A percentile compares a stretch with the other conserved stretches of the same genome.
phyloP scores from a whole-genome alignment of 1,140 invertebrate genomes.

The Trichogramma pretiosum region DNA sequence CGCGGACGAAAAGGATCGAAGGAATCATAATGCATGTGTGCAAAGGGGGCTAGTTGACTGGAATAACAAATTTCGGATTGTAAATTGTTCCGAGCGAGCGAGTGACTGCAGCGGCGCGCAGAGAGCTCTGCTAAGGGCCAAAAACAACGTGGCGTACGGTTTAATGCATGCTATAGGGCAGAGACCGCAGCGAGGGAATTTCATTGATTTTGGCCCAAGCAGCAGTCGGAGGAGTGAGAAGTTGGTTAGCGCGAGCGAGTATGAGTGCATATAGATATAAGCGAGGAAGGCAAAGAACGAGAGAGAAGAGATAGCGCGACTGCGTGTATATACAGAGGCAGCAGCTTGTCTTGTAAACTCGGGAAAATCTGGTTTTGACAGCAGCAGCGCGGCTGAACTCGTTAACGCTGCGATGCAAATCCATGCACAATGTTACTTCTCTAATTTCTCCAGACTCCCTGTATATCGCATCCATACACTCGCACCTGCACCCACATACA shows the following conservation, averaged over 20 bases:
- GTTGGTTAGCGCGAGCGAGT: neutral
- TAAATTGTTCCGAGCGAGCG: constrained; percentile 11
- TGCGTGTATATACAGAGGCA: constrained; percentile 10
- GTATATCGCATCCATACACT: too few species aligned
- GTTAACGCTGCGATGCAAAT: constrained; percentile 11
- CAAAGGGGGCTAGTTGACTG: constrained; percentile 6
- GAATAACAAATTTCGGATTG: constrained; percentile 20
- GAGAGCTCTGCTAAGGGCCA: too few species aligned
- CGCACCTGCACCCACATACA: too few species aligned
- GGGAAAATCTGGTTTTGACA: constrained; percentile 18
- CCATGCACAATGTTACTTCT: too few species aligned
- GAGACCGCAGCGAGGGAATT: too few species aligned
- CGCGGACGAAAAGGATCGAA: neutral
- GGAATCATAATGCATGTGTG: constrained; percentile 4
- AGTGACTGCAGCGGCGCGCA: neutral
- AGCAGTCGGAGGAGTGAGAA: neutral
- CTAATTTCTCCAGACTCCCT: too few species aligned
- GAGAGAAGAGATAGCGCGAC: constrained; percentile 8
- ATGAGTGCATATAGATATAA: too few species aligned
- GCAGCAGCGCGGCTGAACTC: constrained; percentile 9
- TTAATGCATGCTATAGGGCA: too few species aligned
- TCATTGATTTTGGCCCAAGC: too few species aligned
- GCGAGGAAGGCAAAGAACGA: neutral
- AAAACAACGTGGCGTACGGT: too few species aligned
- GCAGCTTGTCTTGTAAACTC: constrained; percentile 11